A percentile compares a stretch with the other conserved stretches of the same genome.
phyloP scores from a whole-genome alignment of 2,113 vertebrate species.

The Psammodynastes pulverulentus region DNA sequence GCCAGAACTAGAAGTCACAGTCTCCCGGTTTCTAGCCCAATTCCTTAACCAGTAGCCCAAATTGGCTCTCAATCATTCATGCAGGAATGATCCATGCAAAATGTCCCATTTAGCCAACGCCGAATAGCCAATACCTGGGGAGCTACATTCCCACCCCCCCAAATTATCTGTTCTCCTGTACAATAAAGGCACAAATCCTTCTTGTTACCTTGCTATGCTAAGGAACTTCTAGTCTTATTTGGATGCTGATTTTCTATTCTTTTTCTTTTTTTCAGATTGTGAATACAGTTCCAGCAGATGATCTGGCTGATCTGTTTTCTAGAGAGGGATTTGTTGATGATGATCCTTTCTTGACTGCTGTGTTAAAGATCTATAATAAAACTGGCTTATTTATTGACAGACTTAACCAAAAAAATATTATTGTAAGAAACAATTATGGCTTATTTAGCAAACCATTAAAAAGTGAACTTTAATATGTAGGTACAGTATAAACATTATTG shows the following conservation, averaged over 20 bases:
- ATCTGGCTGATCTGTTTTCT: slow-evolving; percentile 9
- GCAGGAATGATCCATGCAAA: not conserved
- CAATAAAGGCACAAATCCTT: not conserved
- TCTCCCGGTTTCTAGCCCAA: not conserved
- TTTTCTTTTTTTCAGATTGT: not conserved
- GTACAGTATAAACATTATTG: not conserved
- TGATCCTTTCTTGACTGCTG: not conserved
- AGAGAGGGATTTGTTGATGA: slow-evolving; percentile 1
- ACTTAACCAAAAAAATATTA: slow-evolving; percentile 2
- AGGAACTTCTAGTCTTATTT: not conserved
- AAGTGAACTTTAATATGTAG: not conserved
- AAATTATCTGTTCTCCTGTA: not conserved
- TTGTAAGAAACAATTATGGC: not conserved
- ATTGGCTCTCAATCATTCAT: not conserved
- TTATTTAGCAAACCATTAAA: not conserved
- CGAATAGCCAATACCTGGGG: not conserved
- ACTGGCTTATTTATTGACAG: slow-evolving; percentile 10
- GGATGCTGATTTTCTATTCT: not conserved
- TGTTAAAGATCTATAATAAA: not conserved
- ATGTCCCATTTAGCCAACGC: not conserved
- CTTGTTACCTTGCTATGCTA: not conserved
- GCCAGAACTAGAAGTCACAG: not conserved
- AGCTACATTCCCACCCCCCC: not conserved
- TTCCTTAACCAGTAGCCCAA: not conserved
- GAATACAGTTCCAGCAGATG: slow-evolving; percentile 9